Evolutionary conservation across 2,113 vertebrate species (phyloP).

Genomic region (Lota lota): DNA sequence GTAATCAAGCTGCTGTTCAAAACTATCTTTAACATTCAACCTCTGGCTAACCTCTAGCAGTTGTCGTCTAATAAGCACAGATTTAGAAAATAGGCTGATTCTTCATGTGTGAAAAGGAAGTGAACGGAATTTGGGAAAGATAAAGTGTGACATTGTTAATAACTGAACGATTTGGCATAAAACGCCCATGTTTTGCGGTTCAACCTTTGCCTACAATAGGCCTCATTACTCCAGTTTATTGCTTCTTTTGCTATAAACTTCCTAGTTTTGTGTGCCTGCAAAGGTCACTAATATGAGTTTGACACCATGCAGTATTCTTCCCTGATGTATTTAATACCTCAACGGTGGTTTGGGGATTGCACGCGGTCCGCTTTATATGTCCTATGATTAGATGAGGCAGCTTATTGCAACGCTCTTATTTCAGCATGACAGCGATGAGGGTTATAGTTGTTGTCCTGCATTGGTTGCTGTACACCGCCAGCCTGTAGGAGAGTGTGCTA

Average conservation of each 20-base stretch:
- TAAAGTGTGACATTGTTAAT: conserved; percentile 10
- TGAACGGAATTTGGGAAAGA: conserved; percentile 5
- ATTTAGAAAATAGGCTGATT: conserved; percentile 13
- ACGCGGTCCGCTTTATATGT: conserved; percentile 12
- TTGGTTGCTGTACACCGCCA: conserved; percentile 28
- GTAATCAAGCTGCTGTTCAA: not conserved
- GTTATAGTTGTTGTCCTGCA: conserved; percentile 66
- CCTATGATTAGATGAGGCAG: conserved; percentile 19
- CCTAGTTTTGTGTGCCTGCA: conserved; percentile 14
- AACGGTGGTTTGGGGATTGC: conserved; percentile 14
- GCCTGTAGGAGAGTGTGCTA: no score
- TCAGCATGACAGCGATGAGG: conserved; percentile 30
- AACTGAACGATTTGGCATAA: conserved; percentile 18
- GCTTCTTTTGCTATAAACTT: conserved; percentile 26
- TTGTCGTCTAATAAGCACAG: not conserved
- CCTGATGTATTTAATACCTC: conserved; percentile 25
- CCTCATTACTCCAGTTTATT: conserved; percentile 30
- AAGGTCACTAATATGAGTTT: conserved; percentile 36
- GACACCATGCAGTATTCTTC: conserved; percentile 23
- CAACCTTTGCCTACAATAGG: conserved; percentile 13
- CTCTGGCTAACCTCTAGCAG: not conserved
- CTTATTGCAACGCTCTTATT: conserved; percentile 54
- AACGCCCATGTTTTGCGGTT: conserved; percentile 11
- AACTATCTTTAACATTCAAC: not conserved
- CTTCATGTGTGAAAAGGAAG: not conserved